phyloP scores from a whole-genome alignment of 2,797 vertebrate genomes.

The Myotis planiceps region DNA sequence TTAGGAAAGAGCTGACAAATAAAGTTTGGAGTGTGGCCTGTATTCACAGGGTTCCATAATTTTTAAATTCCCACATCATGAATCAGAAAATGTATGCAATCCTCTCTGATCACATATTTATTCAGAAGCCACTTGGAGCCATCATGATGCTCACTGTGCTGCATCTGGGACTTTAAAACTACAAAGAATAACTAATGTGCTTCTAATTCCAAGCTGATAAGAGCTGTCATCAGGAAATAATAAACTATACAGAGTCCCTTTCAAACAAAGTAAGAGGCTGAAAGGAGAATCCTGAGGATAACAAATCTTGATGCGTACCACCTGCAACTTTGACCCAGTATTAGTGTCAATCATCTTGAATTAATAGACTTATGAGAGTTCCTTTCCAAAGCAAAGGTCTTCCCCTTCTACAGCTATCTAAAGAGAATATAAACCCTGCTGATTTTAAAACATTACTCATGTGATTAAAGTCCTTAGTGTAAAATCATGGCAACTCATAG shows the following conservation, averaged over 20 bases:
- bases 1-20: background rate
- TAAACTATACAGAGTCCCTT: background rate
- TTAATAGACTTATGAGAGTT: background rate
- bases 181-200: background rate
- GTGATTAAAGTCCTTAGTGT: background rate
- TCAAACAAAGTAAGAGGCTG: background rate
- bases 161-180: background rate
- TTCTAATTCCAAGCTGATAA: background rate
- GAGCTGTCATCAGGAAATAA: background rate
- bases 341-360: background rate
- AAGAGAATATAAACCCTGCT: background rate
- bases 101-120: background rate
- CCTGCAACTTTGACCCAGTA: background rate
- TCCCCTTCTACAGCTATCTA: background rate
- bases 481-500: background rate
- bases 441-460: background rate
- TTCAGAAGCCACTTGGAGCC: background rate
- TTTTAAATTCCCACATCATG: background rate
- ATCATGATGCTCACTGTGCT: background rate
- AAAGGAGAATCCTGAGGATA: background rate
- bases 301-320: background rate
- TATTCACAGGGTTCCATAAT: background rate
- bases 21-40: background rate
- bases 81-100: background rate
- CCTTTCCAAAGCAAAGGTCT: background rate